These are phyloP conservation scores for Dissostichus mawsoni DNA, from an alignment of 2,113 vertebrate genomes.

Conservation along the genomic window DNA sequence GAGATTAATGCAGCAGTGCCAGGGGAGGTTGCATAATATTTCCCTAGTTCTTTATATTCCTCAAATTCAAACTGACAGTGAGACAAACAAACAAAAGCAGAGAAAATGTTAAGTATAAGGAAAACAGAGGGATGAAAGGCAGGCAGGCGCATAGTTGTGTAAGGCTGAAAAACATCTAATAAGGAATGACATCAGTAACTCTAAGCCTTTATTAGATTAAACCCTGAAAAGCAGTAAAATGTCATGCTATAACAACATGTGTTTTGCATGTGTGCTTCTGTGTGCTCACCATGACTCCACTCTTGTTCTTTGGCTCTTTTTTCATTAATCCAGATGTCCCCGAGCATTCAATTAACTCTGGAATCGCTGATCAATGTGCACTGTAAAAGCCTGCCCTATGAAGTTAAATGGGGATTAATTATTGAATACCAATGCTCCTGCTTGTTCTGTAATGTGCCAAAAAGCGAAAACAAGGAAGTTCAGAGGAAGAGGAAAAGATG, in stretches of 20 bases:
- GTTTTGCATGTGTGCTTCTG: conserved; percentile 14
- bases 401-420: conserved; percentile 75
- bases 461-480: conserved; percentile 63
- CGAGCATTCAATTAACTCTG: conserved; percentile 65
- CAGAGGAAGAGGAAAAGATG: conserved; percentile 38
- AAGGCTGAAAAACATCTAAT: conserved; percentile 7
- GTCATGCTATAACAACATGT: conserved; percentile 6
- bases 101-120: conserved; percentile 22
- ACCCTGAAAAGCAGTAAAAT: conserved; percentile 23
- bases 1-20: conserved; percentile 35
- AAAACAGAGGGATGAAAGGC: neutral
- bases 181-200: conserved; percentile 2
- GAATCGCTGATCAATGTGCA: conserved; percentile 67
- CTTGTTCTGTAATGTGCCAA: conserved; percentile 56
- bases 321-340: conserved; percentile 56
- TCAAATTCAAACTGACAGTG: conserved; percentile 38
- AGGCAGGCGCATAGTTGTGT: conserved; percentile 9
- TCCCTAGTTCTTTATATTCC: conserved; percentile 1
- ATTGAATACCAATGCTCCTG: conserved; percentile 59
- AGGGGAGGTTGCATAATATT: conserved; percentile 41
- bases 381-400: conserved; percentile 57
- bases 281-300: conserved; percentile 8
- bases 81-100: conserved; percentile 27
- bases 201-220: conserved; percentile 27
- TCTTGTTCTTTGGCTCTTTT: conserved; percentile 36